Percentiles rank a stretch among this genome's conserved stretches.
Evolutionary conservation across 2,797 vertebrate species (phyloP).

Genomic region (Ctenopoma multispine): DNA sequence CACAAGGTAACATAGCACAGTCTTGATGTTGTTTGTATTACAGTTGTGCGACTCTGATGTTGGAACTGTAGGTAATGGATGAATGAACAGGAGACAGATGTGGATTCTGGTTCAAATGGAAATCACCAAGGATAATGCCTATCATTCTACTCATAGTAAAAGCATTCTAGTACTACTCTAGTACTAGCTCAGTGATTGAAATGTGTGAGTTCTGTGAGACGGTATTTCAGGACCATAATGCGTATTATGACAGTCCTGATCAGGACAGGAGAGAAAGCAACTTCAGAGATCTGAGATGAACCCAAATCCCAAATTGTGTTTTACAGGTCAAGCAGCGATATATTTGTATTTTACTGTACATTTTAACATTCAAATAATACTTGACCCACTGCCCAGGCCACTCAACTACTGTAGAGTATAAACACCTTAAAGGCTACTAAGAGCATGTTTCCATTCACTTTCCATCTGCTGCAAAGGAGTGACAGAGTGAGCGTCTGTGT

Average conservation of each 20-base stretch:
- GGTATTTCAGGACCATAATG: too few species aligned
- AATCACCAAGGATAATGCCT: too few species aligned
- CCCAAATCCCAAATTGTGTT: background rate
- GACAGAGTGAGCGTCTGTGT: background rate
- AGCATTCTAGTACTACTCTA: too few species aligned
- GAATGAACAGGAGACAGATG: too few species aligned
- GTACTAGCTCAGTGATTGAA: too few species aligned
- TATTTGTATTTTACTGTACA: conserved; percentile 21
- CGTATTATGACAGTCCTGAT: background rate
- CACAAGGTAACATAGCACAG: too few species aligned
- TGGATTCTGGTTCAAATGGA: too few species aligned
- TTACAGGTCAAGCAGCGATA: conserved; percentile 28
- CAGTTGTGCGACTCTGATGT: too few species aligned
- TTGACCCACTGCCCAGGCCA: conserved; percentile 6
- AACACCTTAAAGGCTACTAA: conserved; percentile 30
- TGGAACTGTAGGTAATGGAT: too few species aligned
- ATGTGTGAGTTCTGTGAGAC: too few species aligned
- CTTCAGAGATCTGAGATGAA: background rate
- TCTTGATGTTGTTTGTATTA: too few species aligned
- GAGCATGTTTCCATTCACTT: conserved; percentile 17
- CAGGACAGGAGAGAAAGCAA: background rate
- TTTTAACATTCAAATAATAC: conserved; percentile 49
- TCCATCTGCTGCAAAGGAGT: conserved; percentile 24
- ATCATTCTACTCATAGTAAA: too few species aligned
- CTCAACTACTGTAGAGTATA: conserved; percentile 31